phyloP scores from a whole-genome alignment of 35 echinoderm and acorn worm species.

The Stichopus chloronotus region DNA sequence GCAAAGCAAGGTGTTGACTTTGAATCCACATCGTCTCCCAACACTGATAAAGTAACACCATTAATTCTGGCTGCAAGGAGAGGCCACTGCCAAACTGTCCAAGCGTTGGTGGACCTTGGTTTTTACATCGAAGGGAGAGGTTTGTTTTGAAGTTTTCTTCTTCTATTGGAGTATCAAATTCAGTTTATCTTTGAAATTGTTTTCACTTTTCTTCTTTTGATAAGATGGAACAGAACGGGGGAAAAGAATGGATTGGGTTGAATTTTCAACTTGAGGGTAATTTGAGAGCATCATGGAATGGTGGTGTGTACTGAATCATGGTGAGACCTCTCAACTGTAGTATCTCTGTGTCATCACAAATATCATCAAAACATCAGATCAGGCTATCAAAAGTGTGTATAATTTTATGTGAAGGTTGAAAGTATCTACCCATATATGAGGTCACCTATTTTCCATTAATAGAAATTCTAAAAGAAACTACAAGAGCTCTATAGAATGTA shows the following conservation, averaged over 20 bases:
- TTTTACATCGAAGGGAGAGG: conserved; percentile 86
- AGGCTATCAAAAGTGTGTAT: no score
- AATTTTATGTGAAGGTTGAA: no score
- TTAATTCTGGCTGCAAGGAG: conserved; percentile 76
- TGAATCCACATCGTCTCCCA: conserved; percentile 59
- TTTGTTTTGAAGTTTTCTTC: conserved; percentile 14
- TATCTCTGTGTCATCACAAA: no score
- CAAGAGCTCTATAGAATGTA: no score
- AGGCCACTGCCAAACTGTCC: conserved; percentile 72
- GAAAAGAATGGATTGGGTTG: not conserved
- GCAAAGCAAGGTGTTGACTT: conserved; percentile 79
- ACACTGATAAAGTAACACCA: conserved; percentile 82
- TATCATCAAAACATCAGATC: no score
- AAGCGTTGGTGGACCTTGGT: conserved; percentile 71
- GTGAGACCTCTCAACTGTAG: no score
- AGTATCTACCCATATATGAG: no score
- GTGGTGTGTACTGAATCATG: no score
- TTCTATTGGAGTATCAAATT: not conserved
- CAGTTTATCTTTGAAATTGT: not conserved
- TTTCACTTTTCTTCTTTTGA: not conserved
- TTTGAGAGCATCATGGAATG: no score
- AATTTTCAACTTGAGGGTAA: no score
- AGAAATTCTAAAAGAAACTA: no score
- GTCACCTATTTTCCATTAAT: no score
- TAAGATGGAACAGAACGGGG: not conserved